Evolutionary conservation across 2,888 invertebrate genomes (phyloP), one percentile per base, ranked within the genome.

Genomic region (Archips crataeganus): DNA sequence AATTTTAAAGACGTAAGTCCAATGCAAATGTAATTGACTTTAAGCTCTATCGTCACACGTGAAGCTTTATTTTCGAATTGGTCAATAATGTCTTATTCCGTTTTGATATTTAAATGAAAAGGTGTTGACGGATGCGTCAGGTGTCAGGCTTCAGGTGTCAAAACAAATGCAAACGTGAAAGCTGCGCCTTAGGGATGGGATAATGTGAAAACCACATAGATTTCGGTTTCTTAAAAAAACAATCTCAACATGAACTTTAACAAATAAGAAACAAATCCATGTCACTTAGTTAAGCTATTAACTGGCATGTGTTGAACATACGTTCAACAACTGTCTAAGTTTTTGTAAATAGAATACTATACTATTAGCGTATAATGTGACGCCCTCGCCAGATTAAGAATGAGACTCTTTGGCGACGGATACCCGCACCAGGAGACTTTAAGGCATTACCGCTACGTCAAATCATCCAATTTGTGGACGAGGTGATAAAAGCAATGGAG

Each of bases 71-170:
- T 54, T 54, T 54, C 1, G 15, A 54, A 54, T 15, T 9, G 5
- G n/a, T 1, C 5, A 49, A n/a, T n/a, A n/a, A n/a, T 5, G 57
- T 11, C 0, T 23, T 57, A 57, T 10, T 32, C 2, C 8, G 2
- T 23, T 23, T 54, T 54, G n/a, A 5, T 54, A 5, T 9, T 54
- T 0, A n/a, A 6, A 15, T 11, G 9, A 3, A 23, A 54, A 57
- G 9, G 57, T 32, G 57, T 32, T 57, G 57, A 57, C 57, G 10
- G 32, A 57, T 57, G 57, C 57, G 57, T 57, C 57, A 32, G 32
- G 57, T 11, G 57, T 32, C 39, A 57, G 57, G 2, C 57, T 11
- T 54, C 51, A 54, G 51, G 2, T 5, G 13, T 54, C 9, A 57
- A 57, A 57, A 57, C 32, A 57, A 32, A 57, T 57, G 23, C 57